Conservation (phyloP, 2,888 invertebrate species). For the Macrophya alboannulata region DNA sequence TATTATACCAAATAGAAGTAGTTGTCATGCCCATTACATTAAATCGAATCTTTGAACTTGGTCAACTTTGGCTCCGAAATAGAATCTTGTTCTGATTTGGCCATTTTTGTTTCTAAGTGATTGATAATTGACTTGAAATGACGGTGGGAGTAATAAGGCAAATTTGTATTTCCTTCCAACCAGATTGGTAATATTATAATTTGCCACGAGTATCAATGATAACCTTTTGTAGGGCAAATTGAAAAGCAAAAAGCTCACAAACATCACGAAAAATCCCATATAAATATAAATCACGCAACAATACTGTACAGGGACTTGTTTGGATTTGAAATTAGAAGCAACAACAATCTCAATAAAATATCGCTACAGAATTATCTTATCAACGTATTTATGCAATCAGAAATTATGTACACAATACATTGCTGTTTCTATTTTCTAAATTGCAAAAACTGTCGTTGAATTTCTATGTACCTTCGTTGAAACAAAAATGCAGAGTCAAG, state of each 20-base stretch:
- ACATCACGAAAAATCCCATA: conserved; percentile 23
- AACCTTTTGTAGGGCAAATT: conserved; percentile 48
- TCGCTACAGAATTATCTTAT: conserved; percentile 25
- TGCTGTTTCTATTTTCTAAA: conserved; percentile 27
- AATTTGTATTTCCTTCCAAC: neutral
- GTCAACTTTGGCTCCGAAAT: neutral
- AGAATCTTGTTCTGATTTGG: conserved; percentile 46
- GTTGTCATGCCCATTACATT: neutral
- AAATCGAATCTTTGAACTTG: conserved; percentile 29
- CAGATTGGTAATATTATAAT: neutral
- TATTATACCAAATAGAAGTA: neutral
- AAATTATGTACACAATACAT: neutral
- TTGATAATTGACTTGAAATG: neutral
- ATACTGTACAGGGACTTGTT: conserved; percentile 27
- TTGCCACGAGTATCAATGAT: conserved; percentile 23
- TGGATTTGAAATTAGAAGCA: conserved; percentile 17
- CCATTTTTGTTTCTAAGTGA: conserved; percentile 42
- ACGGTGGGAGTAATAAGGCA: neutral
- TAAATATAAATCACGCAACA: neutral
- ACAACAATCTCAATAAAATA: conserved; percentile 22
- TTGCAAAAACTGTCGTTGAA: neutral
- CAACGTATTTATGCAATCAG: neutral
- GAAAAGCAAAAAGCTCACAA: conserved; percentile 45
- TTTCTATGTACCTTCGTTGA: neutral
- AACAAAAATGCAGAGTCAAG: neutral